Evolutionary conservation across 2,888 invertebrate genomes (phyloP).

Genomic region (Pseudococcus viburni): DNA sequence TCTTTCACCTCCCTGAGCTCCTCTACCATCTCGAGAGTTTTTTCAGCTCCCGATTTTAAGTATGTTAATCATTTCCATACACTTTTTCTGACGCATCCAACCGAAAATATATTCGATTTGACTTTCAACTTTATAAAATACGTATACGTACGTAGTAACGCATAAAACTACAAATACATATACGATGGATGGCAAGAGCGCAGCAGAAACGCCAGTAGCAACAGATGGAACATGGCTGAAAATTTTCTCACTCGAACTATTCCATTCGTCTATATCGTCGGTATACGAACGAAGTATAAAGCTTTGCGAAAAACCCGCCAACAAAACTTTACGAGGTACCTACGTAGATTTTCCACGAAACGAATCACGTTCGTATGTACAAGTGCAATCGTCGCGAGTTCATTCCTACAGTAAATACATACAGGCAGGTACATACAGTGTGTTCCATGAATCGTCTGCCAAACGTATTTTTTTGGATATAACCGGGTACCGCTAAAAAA

Average conservation of each 20-base stretch:
- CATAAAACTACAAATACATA: not conserved
- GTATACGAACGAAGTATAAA: not conserved
- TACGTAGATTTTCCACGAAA: not conserved
- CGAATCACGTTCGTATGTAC: not conserved
- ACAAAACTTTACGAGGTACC: not conserved
- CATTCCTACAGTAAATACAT: too few relatives aligned
- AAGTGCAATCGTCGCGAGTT: too few relatives aligned
- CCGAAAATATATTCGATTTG: conserved; percentile 21
- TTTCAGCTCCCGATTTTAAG: not conserved
- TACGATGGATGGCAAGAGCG: not conserved
- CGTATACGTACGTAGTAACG: not conserved
- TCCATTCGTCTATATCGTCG: not conserved
- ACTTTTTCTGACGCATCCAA: not conserved
- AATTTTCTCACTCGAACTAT: conserved; percentile 33
- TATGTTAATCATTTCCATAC: conserved; percentile 7
- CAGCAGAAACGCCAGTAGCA: not conserved
- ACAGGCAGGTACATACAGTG: too few relatives aligned
- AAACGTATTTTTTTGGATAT: too few relatives aligned
- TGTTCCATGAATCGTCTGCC: too few relatives aligned
- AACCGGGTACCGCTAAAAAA: too few relatives aligned
- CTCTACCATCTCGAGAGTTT: not conserved
- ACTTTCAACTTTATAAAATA: conserved; percentile 24
- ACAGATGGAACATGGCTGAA: not conserved
- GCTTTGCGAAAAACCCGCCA: not conserved
- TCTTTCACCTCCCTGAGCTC: not conserved